Base-by-base conservation (phyloP, 2,797 vertebrate genomes). In the Mormyrus hasselquistii region DNA sequence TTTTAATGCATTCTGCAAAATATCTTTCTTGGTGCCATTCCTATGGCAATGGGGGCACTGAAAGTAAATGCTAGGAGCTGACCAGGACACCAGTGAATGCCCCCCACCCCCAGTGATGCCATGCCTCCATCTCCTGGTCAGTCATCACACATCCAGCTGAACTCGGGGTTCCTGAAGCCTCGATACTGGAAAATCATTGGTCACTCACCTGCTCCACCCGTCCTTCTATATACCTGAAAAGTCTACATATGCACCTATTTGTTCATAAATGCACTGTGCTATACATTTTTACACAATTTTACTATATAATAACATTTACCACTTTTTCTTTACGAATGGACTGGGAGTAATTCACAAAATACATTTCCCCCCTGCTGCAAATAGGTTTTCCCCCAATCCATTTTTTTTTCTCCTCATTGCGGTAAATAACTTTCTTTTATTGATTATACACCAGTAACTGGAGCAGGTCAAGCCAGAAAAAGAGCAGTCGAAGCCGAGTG, bases 1-100 rank as follows among this genome's bases (percentile, higher is more conserved):
- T 84, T 41, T 76, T 76, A 76, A 76, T 76, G 73, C 73, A 76
- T 76, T 84, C 8, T 50, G 19, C 47, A 84, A 50, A 87, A 87
- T 44, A 6, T 10, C 86, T 62, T 87, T 22, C 29, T 34, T 87
- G 29, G 55, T 25, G 1, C n/a, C 16, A 44, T 83, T 50, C 47
- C 79, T 25, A 50, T 83, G 79, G 79, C 38, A 44, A 50, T 50
- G 47, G 16, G 41, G 14, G 14, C 69, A 76, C 29, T 44, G 73
- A 5, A 76, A 38, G 73, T 41, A 38, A 76, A 38, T 41, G 69
- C 34, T 76, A 76, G 38, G 34, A 76, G 69, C 34, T 16, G 69
- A 41, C 5, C 5, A 7, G 69, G 69, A 2, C 9, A 52, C 8
- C 47, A 49, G 19, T 57, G 5, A n/a, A 1, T 52, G 50, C 50